Evolutionary conservation across 1,140 invertebrate genomes (phyloP).

Genomic region (Pentalonia nigronervosa): DNA sequence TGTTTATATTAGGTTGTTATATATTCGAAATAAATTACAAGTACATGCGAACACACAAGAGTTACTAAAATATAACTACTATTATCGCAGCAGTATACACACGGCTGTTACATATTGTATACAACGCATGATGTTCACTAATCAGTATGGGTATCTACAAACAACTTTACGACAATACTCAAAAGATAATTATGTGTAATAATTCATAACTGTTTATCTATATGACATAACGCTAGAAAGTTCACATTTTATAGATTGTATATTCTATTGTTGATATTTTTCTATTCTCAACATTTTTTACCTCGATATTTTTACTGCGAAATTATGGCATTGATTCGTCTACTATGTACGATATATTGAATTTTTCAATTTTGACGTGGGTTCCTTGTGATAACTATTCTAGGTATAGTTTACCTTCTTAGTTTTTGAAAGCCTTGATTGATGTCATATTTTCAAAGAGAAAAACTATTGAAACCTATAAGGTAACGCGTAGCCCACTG

Average conservation of each 20-base stretch:
- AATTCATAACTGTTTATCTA: not conserved
- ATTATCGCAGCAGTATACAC: not conserved
- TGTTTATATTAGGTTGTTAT: too few species aligned
- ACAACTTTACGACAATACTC: not conserved
- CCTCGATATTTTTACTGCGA: not conserved
- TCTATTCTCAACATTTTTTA: not conserved
- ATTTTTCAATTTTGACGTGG: not conserved
- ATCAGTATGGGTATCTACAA: not conserved
- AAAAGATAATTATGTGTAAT: constrained; percentile 4
- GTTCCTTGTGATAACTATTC: not conserved
- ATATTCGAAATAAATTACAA: not conserved
- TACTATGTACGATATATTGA: not conserved
- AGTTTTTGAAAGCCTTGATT: not conserved
- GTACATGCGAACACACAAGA: not conserved
- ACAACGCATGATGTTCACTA: not conserved
- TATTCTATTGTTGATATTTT: not conserved
- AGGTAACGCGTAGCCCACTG: not conserved
- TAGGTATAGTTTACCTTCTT: not conserved
- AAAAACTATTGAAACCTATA: not conserved
- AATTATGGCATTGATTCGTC: not conserved
- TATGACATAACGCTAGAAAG: not conserved
- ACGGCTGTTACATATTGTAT: not conserved
- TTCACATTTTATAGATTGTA: not conserved
- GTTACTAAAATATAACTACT: not conserved
- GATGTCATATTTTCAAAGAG: not conserved